Evolutionary conservation across 1,140 invertebrate species (phyloP).

Genomic region (Cotesia vestalis): DNA sequence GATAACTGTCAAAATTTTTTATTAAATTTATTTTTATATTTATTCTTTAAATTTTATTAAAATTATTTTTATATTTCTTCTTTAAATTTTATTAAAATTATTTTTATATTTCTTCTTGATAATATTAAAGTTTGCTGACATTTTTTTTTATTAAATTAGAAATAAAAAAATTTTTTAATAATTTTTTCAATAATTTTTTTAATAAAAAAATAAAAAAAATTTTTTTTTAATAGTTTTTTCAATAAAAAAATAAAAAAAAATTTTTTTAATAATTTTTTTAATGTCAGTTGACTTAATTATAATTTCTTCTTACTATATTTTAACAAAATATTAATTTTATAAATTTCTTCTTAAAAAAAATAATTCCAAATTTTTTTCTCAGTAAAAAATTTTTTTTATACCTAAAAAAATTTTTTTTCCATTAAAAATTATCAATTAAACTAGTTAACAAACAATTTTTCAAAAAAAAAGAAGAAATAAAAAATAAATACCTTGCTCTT

Average conservation of each 20-base stretch:
- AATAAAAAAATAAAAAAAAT: too few species aligned
- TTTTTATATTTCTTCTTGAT: neutral
- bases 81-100: neutral
- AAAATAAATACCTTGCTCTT: conserved; percentile 41
- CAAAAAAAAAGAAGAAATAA: conserved; percentile 1
- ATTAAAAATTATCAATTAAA: too few species aligned
- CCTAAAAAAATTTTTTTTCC: too few species aligned
- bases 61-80: neutral
- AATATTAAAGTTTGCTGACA: neutral
- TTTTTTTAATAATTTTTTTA: neutral
- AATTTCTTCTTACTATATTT: too few species aligned
- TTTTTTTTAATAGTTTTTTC: neutral
- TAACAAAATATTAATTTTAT: too few species aligned
- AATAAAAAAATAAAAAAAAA: conserved; percentile 11
- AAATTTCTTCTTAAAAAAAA: too few species aligned
- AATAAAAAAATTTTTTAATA: conserved; percentile 8
- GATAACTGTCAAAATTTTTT: conserved; percentile 24
- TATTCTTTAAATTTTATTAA: neutral
- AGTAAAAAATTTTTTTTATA: too few species aligned
- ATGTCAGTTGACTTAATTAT: too few species aligned
- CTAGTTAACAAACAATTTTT: too few species aligned
- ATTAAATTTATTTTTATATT: neutral
- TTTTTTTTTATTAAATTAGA: neutral
- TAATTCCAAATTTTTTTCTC: too few species aligned
- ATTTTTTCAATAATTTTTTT: neutral